Evolutionary conservation across 2,113 vertebrate genomes (phyloP), one percentile per base, ranked within the genome.

Genomic region (Pithys albifrons): DNA sequence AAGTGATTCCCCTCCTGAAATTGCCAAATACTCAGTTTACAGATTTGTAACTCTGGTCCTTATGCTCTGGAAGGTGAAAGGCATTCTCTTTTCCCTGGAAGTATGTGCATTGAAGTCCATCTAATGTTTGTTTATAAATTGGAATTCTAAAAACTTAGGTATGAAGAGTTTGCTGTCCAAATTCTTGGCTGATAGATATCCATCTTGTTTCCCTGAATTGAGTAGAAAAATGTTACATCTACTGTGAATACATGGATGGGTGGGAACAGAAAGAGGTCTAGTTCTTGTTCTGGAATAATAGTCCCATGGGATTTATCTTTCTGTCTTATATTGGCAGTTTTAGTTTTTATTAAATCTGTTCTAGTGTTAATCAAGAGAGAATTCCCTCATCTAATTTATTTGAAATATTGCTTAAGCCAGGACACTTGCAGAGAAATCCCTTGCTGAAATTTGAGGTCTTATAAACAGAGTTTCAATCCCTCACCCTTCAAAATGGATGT

Each of bases 281-380:
- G 43, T 70, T 91, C 85, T 90, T 59, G 31, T 54, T 85, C 76
- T 83, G 46, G n/a, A 58, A 25, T 77, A 49, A 22, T 24, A 73
- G 27, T 77, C 43, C 33, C 19, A 6, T 86, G 92, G 59, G 72
- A 61, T 84, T 94, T 73, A 18, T 85, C 62, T 83, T 85, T 90
- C 62, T 88, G 0, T 93, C 79, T 90, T 39, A 9, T 80, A 58
- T 25, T 1, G 4, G 31, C 78, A 80, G 43, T 70, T 94, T 87
- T 73, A 85, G 67, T 94, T 96, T 96, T 93, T 90, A 94, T 96
- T 97, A 86, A 91, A 90, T 88, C 67, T 80, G 19, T 73, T 84
- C 43, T 49, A 67, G 46, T 71, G 61, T 94, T 89, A 92, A 59
- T 79, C 75, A 86, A 85, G 72, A 83, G 69, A 93, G n/a, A 85